phyloP scores from a whole-genome alignment of 1,140 invertebrate species.

The Trichonephila clavata region DNA sequence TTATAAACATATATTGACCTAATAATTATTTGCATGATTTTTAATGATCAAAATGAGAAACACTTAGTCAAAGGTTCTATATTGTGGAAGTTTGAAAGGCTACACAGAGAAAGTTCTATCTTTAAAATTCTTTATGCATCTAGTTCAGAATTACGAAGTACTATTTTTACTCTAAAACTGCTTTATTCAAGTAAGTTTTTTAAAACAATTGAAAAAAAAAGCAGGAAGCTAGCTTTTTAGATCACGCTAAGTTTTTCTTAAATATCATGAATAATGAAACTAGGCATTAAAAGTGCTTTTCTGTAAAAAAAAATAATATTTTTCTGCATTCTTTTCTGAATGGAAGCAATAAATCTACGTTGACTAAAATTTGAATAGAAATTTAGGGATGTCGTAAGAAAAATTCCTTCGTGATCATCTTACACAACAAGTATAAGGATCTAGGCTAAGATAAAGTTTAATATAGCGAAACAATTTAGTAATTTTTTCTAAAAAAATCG shows the following conservation, averaged over 20 bases:
- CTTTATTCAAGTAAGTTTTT: no score
- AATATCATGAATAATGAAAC: background rate
- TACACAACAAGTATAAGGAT: background rate
- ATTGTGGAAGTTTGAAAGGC: no score
- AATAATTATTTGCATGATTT: no score
- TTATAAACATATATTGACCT: no score
- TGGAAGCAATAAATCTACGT: background rate
- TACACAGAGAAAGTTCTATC: no score
- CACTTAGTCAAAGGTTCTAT: no score
- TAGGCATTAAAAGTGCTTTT: background rate
- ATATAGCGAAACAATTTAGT: background rate
- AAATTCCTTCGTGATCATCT: background rate
- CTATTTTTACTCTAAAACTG: no score
- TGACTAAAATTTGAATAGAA: background rate
- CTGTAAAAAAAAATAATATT: background rate
- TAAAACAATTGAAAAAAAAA: no score
- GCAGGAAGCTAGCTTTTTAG: no score
- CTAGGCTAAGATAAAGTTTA: background rate
- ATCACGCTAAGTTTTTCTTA: background rate
- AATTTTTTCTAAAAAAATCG: background rate
- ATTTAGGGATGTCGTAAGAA: background rate
- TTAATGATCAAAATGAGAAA: no score
- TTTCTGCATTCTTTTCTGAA: background rate
- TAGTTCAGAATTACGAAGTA: no score
- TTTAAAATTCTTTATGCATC: no score